phyloP scores from a whole-genome alignment of 2,888 invertebrate species.

The Cryptocephalus primarius region DNA sequence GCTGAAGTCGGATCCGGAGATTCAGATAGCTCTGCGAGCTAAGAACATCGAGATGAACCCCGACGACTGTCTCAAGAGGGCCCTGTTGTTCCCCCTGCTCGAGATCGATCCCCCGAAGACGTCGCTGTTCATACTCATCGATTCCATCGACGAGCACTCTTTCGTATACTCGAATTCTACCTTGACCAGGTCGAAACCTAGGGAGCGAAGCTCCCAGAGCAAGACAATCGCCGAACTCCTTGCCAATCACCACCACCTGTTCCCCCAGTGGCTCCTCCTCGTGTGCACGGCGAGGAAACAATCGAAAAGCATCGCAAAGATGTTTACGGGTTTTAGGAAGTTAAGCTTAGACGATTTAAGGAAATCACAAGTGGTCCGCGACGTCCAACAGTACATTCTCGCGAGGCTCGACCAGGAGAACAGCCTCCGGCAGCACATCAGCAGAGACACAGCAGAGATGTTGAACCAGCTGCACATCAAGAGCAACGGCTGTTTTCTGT shows the following conservation, averaged over 20 bases:
- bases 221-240: slow-evolving; percentile 72
- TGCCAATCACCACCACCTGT: slow-evolving; percentile 78
- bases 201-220: slow-evolving; percentile 38
- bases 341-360: slow-evolving; percentile 84
- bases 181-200: slow-evolving; percentile 41
- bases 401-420: slow-evolving; percentile 84
- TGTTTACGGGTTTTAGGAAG: slow-evolving; percentile 83
- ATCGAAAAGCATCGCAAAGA: slow-evolving; percentile 68
- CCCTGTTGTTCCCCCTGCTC: slow-evolving; percentile 74
- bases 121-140: slow-evolving; percentile 74
- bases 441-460: slow-evolving; percentile 86
- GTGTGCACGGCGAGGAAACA: slow-evolving; percentile 82
- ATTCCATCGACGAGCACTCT: slow-evolving; percentile 80
- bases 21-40: slow-evolving; percentile 66
- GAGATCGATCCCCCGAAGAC: slow-evolving; percentile 82
- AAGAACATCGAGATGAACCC: slow-evolving; percentile 79
- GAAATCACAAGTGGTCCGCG: slow-evolving; percentile 81
- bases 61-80: slow-evolving; percentile 84
- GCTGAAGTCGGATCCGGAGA: slow-evolving; percentile 64
- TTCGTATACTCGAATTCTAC: slow-evolving; percentile 47
- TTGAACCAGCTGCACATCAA: slow-evolving; percentile 92
- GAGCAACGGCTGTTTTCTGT: slow-evolving; percentile 86
- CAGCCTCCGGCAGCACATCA: slow-evolving; percentile 76
- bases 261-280: slow-evolving; percentile 87
- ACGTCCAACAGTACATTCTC: slow-evolving; percentile 91